Base-by-base conservation (phyloP, 2,888 invertebrate genomes). In the Mycalesis mineus region DNA sequence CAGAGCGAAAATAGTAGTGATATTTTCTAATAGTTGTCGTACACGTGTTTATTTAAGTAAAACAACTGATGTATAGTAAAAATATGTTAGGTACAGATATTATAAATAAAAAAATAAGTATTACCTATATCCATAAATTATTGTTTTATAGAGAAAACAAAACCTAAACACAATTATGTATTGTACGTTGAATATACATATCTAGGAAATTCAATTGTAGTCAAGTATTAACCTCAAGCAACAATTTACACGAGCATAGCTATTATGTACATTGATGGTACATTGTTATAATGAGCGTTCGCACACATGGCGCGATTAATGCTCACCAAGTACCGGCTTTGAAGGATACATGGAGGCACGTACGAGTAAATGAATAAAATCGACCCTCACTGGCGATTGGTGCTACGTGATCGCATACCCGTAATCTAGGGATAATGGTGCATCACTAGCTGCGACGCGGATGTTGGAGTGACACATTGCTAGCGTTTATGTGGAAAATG, bases 351-450 rank as follows among this genome's bases (percentile, higher is more conserved):
- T 64, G 64, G 55, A 70, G 69, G 71, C 83, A 84, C 83, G 82
- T 82, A 74, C 70, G 62, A 55, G 70, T 68, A 77, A 77, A 80
- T 82, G 76, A 77, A 79, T 73, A 78, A 74, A 70, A 74, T 74
- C 68, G 73, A 71, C 67, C 74, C 67, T 68, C 63, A 60, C 64
- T 59, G 58, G 53, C 65, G 64, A 68, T 69, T 61, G 64, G 47
- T 57, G 55, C 64, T 75, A 82, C 82, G 82, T 84, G 83, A 80
- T 73, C 68, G 57, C 68, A 65, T 68, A 68, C 68, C 73, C 71
- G 68, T 67, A 74, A 76, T 75, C 69, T 70, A 67, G 60, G 65
- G 62, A 58, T 73, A 75, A 74, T 74, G 39, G 65, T 61, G 62
- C 64, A 41, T 62, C 58, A 60, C 61, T 64, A 58, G 64, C 48